A percentile compares a stretch with the other conserved stretches of the same genome.
Evolutionary conservation across 2,888 invertebrate genomes (phyloP).

Genomic region (Halictus quadricinctus): DNA sequence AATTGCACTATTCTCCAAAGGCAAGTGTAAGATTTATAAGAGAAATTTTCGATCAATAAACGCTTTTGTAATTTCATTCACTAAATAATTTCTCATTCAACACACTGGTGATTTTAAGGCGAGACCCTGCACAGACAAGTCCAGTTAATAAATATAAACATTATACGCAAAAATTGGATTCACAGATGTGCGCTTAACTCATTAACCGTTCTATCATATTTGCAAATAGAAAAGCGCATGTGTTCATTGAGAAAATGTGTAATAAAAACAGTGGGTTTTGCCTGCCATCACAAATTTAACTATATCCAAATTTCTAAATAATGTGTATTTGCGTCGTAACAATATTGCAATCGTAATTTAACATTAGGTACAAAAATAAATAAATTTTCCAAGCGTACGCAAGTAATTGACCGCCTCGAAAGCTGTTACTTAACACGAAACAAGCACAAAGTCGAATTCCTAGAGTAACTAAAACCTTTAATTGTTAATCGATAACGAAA

Average conservation of each 20-base stretch:
- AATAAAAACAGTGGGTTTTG: neutral
- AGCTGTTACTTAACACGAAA: neutral
- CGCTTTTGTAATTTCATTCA: neutral
- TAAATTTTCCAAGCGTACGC: neutral
- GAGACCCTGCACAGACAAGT: neutral
- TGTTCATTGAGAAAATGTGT: neutral
- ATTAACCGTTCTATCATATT: neutral
- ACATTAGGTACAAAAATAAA: conserved; percentile 7
- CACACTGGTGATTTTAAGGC: neutral
- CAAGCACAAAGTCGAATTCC: neutral
- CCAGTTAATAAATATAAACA: neutral
- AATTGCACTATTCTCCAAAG: neutral
- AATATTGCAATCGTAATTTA: neutral
- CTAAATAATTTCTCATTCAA: neutral
- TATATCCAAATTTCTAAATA: neutral
- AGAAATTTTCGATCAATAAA: neutral
- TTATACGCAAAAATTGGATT: neutral
- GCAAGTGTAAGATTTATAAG: neutral
- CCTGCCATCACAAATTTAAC: neutral
- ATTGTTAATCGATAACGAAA: neutral
- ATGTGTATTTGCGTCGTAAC: neutral
- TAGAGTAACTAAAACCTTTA: neutral
- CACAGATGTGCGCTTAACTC: neutral
- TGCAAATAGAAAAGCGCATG: neutral
- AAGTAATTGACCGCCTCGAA: neutral